These are phyloP conservation scores for Andrena fulva DNA, from an alignment of 2,888 invertebrate genomes.

Conservation along the genomic window DNA sequence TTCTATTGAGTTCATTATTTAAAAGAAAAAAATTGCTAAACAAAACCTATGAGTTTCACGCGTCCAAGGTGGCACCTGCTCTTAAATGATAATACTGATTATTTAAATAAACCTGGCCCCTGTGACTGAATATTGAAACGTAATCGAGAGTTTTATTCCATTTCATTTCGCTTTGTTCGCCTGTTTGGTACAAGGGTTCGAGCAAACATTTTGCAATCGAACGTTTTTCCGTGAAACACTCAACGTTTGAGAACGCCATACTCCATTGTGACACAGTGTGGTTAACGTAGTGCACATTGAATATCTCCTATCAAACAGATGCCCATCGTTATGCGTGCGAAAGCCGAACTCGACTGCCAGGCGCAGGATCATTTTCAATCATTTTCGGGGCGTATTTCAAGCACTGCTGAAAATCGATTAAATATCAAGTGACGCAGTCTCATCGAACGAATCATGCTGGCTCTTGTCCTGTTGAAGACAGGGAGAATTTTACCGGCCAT, in stretches of 20 bases:
- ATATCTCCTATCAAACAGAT: slow-evolving; percentile 31
- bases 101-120: too few relatives aligned
- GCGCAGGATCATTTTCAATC: slow-evolving; percentile 66
- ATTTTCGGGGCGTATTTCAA: slow-evolving; percentile 61
- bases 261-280: slow-evolving; percentile 9
- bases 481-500: background rate
- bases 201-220: too few relatives aligned
- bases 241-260: background rate
- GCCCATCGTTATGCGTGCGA: slow-evolving; percentile 24
- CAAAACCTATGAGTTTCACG: too few relatives aligned
- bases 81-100: too few relatives aligned
- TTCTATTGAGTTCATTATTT: too few relatives aligned
- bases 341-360: slow-evolving; percentile 56
- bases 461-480: background rate
- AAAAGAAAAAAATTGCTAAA: too few relatives aligned
- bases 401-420: slow-evolving; percentile 60
- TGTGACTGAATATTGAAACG: too few relatives aligned
- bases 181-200: too few relatives aligned
- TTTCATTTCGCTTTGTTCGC: too few relatives aligned
- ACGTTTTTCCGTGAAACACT: background rate
- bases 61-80: too few relatives aligned
- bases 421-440: slow-evolving; percentile 58
- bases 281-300: slow-evolving; percentile 30
- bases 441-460: slow-evolving; percentile 45
- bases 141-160: too few relatives aligned